Percentiles rank a stretch among this genome's conserved stretches.
Conservation (phyloP, 1,140 invertebrate genomes). For the Temnothorax curvispinosus region DNA sequence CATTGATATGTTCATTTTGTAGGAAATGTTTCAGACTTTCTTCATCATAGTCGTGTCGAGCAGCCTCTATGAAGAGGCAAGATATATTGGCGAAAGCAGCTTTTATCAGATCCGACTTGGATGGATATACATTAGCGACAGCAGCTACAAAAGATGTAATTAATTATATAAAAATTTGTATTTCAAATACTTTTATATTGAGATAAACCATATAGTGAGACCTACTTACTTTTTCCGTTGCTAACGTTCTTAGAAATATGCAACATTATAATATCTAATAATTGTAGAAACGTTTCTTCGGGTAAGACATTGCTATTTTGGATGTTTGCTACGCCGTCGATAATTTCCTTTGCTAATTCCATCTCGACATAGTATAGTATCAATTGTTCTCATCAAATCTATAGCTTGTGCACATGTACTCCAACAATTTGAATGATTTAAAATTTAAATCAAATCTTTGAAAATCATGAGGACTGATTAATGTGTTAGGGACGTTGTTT, state of each 20-base stretch:
- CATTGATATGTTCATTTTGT: constrained; percentile 73
- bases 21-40: constrained; percentile 81
- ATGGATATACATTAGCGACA: constrained; percentile 73
- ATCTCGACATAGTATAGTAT: constrained; percentile 62
- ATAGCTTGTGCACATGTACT: background rate
- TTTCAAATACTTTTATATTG: constrained; percentile 21
- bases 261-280: constrained; percentile 79
- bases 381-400: background rate
- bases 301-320: constrained; percentile 78
- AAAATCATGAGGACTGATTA: background rate
- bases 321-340: constrained; percentile 74
- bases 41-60: constrained; percentile 79
- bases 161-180: constrained; percentile 16
- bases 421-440: background rate
- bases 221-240: constrained; percentile 65
- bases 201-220: background rate
- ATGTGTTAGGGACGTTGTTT: background rate
- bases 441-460: background rate
- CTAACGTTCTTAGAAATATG: constrained; percentile 74
- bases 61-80: constrained; percentile 82
- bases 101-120: constrained; percentile 83
- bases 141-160: constrained; percentile 58
- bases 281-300: constrained; percentile 78
- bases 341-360: constrained; percentile 75
- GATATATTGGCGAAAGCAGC: constrained; percentile 81